Conservation (phyloP, 2,113 vertebrate genomes). For the Sceloporus tristichus region DNA sequence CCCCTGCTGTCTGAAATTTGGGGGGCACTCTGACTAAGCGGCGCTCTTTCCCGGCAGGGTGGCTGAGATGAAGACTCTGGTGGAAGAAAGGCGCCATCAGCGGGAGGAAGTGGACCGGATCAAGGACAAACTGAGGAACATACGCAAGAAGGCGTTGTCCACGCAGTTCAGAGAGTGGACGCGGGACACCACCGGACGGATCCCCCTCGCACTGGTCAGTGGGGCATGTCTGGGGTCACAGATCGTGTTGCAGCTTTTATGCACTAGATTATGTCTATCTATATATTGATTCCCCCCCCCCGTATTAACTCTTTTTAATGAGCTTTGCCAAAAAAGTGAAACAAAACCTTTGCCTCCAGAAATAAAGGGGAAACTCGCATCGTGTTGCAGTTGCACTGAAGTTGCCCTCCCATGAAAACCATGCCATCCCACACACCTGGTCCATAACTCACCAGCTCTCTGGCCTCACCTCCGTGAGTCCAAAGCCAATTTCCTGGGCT, state of each 20-base stretch:
- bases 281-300: not conserved
- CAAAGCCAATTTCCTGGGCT: not conserved
- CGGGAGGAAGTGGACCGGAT: conserved; percentile 57
- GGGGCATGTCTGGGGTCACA: not conserved
- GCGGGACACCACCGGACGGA: conserved; percentile 60
- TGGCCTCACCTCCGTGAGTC: not conserved
- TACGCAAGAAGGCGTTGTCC: conserved; percentile 65
- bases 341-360: too few relatives aligned
- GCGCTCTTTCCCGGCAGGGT: conserved; percentile 67
- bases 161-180: conserved; percentile 75
- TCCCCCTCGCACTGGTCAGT: conserved; percentile 76
- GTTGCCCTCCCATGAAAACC: too few relatives aligned
- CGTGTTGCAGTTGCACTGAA: too few relatives aligned
- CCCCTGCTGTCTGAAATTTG: not conserved
- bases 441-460: too few relatives aligned
- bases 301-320: not conserved
- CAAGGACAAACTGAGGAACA: conserved; percentile 58
- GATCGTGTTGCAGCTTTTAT: not conserved
- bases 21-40: conserved; percentile 14
- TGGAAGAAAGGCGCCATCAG: conserved; percentile 60
- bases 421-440: too few relatives aligned
- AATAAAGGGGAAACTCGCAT: too few relatives aligned
- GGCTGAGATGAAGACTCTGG: conserved; percentile 69
- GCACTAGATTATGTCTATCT: not conserved
- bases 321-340: not conserved